phyloP scores from a whole-genome alignment of 2,113 vertebrate species.

The Microtus pennsylvanicus region DNA sequence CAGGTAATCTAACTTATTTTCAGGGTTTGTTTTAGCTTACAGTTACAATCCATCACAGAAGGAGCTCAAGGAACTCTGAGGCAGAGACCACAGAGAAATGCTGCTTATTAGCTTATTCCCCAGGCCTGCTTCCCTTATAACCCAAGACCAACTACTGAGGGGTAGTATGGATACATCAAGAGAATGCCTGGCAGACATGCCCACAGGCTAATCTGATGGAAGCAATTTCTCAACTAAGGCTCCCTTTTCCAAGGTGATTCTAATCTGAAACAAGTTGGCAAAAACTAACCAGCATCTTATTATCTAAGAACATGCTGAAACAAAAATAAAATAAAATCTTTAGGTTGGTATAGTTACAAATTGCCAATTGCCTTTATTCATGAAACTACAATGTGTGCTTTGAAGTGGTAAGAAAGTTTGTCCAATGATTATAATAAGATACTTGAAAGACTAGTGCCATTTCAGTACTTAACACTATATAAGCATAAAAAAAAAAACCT shows the following conservation, averaged over 20 bases:
- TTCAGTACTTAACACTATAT: not conserved
- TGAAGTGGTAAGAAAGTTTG: not conserved
- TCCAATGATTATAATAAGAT: not conserved
- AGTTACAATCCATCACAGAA: not conserved
- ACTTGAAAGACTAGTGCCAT: not conserved
- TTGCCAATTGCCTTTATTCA: not conserved
- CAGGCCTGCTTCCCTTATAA: not conserved
- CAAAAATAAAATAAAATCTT: not conserved
- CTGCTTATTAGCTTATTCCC: not conserved
- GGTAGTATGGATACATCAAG: not conserved
- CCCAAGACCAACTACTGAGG: not conserved
- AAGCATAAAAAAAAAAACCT: too few species aligned
- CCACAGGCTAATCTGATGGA: not conserved
- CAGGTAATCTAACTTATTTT: not conserved
- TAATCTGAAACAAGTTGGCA: not conserved
- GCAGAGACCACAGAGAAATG: not conserved
- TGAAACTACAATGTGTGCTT: not conserved
- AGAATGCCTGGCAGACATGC: not conserved
- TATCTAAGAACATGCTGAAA: not conserved
- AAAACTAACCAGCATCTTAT: not conserved
- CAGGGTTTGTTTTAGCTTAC: not conserved
- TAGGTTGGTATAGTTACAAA: not conserved
- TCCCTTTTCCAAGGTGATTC: not conserved
- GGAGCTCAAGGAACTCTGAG: not conserved
- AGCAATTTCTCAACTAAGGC: not conserved